Evolutionary conservation across 2,888 invertebrate species (phyloP).

Genomic region (Dynastes hyllus): DNA sequence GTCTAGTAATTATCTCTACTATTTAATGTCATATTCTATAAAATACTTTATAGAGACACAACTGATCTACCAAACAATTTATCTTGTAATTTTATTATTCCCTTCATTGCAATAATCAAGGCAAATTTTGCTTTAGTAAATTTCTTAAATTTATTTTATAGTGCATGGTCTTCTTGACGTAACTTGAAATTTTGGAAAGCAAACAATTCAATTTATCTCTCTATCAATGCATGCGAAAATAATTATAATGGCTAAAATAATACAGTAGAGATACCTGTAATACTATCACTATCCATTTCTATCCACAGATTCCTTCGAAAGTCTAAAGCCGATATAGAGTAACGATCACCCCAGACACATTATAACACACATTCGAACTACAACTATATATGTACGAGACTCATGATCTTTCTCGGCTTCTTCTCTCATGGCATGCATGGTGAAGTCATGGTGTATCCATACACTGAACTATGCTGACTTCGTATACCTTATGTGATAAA

Average conservation of each 20-base stretch:
- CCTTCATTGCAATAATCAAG: no score
- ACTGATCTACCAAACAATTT: no score
- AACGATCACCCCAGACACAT: conserved; percentile 19
- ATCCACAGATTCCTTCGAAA: background rate
- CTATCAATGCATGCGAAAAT: no score
- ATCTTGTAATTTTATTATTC: no score
- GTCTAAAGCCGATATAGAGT: background rate
- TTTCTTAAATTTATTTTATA: no score
- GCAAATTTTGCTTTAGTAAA: no score
- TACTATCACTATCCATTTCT: conserved; percentile 1
- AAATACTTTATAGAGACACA: no score
- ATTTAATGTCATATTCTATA: no score
- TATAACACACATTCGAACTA: conserved; percentile 7
- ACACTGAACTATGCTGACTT: conserved; percentile 51
- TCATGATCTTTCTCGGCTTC: conserved; percentile 25
- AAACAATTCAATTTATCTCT: no score
- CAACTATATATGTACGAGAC: background rate
- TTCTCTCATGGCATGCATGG: conserved; percentile 38
- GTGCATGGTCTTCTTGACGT: no score
- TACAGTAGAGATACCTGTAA: background rate
- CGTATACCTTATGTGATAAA: conserved; percentile 49
- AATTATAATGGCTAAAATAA: no score
- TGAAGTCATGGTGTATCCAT: conserved; percentile 19
- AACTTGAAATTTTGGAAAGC: background rate
- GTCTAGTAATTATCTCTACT: no score